Conservation (phyloP, 2,797 vertebrate species). For the Oreonectes daqikongensis region DNA sequence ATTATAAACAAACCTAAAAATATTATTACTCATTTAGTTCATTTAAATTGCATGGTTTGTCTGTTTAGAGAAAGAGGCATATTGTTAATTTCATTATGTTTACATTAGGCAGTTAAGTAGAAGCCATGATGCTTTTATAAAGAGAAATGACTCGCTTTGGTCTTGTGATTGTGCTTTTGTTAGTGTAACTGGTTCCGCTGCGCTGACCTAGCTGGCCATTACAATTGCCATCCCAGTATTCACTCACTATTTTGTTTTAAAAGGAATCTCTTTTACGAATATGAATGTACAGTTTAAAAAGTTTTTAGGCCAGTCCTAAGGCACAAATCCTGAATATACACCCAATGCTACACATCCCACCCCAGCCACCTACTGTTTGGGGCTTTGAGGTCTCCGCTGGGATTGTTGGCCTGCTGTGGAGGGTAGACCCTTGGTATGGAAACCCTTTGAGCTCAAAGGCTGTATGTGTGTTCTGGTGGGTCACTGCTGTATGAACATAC, state of each 20-base stretch:
- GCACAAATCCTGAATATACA: neutral
- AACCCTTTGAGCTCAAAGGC: constrained; percentile 49
- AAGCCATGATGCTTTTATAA: constrained; percentile 19
- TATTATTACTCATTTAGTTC: constrained; percentile 3
- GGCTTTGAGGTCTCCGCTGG: constrained; percentile 24
- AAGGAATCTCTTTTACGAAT: too few relatives aligned
- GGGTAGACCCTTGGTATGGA: constrained; percentile 37
- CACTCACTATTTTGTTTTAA: too few relatives aligned
- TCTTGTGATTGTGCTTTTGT: constrained; percentile 29
- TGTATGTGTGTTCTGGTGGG: constrained; percentile 43
- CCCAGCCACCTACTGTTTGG: constrained; percentile 17
- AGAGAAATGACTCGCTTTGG: constrained; percentile 25
- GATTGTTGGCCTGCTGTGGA: constrained; percentile 32
- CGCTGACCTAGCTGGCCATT: neutral
- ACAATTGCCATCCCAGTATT: neutral
- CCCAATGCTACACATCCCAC: constrained; percentile 5
- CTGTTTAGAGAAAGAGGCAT: constrained; percentile 17
- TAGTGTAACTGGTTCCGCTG: neutral
- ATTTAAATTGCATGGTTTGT: constrained; percentile 5
- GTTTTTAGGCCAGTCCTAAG: too few relatives aligned
- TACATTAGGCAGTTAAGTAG: constrained; percentile 29
- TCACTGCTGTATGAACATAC: constrained; percentile 47
- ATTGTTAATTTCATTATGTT: constrained; percentile 37
- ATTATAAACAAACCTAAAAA: neutral
- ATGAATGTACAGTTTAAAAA: too few relatives aligned